Conservation (phyloP, 2,888 invertebrate species). For the Mellilla xanthometata region DNA sequence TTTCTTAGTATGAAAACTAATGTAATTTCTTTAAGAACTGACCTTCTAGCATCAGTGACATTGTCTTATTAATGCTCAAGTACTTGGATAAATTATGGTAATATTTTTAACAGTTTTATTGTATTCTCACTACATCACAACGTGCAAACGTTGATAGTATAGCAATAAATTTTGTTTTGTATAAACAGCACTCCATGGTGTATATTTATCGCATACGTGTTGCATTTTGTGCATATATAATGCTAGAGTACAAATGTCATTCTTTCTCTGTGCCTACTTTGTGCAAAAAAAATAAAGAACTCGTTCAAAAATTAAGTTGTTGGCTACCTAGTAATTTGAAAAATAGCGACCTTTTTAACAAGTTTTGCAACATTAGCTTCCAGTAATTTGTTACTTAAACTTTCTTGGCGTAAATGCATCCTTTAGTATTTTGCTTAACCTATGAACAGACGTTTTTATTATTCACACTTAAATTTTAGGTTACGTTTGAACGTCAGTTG, state of each 20-base stretch:
- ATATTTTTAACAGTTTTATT: slow-evolving; percentile 25
- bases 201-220: slow-evolving; percentile 18
- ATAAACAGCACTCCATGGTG: slow-evolving; percentile 12
- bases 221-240: slow-evolving; percentile 18
- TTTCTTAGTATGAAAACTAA: slow-evolving; percentile 18
- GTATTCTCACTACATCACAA: slow-evolving; percentile 16
- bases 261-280: slow-evolving; percentile 12
- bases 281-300: slow-evolving; percentile 15
- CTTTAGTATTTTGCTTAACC: slow-evolving; percentile 12
- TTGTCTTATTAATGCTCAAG: slow-evolving; percentile 17
- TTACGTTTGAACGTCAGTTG: no score
- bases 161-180: slow-evolving; percentile 15
- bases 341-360: not conserved
- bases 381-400: not conserved
- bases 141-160: slow-evolving; percentile 5
- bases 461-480: no score
- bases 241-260: slow-evolving; percentile 16
- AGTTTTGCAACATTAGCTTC: not conserved
- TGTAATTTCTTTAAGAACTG: slow-evolving; percentile 13
- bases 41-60: slow-evolving; percentile 31
- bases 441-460: not conserved
- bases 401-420: not conserved
- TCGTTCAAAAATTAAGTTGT: slow-evolving; percentile 26
- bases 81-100: slow-evolving; percentile 22
- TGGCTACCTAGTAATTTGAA: slow-evolving; percentile 10